phyloP scores from a whole-genome alignment of 2,888 invertebrate genomes.

The Serrognathus titanus region DNA sequence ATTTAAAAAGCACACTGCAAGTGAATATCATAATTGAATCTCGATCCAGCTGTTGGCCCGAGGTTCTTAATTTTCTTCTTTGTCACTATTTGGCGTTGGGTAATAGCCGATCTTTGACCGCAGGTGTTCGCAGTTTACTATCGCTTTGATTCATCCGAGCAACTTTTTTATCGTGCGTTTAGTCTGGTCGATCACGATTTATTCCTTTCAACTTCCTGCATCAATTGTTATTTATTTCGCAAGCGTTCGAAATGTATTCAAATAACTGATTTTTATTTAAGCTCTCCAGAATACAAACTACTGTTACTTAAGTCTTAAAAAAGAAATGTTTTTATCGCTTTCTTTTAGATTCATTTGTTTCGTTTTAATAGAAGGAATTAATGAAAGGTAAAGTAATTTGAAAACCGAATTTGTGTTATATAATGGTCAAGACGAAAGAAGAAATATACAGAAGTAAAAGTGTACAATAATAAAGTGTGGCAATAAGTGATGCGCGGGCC shows the following conservation, averaged over 20 bases:
- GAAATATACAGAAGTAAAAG: too few species aligned
- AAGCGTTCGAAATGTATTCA: constrained; percentile 4
- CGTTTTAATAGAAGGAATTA: too few species aligned
- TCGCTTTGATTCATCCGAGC: constrained; percentile 31
- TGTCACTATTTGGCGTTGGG: constrained; percentile 31
- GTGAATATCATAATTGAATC: constrained; percentile 10
- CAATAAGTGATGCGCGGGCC: too few species aligned
- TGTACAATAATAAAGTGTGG: too few species aligned
- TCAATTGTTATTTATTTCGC: constrained; percentile 10
- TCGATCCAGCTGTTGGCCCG: constrained; percentile 15
- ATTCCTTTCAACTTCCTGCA: constrained; percentile 29
- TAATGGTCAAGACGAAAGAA: too few species aligned
- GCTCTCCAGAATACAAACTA: too few species aligned
- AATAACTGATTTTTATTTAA: neutral
- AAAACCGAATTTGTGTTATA: too few species aligned
- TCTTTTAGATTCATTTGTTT: too few species aligned
- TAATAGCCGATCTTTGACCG: constrained; percentile 28
- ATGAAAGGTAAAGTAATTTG: too few species aligned
- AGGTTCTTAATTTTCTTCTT: constrained; percentile 17
- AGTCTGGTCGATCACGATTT: constrained; percentile 34
- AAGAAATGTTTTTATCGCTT: too few species aligned
- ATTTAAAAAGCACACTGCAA: neutral
- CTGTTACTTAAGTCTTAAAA: too few species aligned
- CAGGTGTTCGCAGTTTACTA: constrained; percentile 37
- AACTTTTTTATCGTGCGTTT: constrained; percentile 29